Percentiles rank a stretch among this genome's conserved stretches.
phyloP scores from a whole-genome alignment of 2,888 invertebrate genomes.

The Phrixothrix hirtus region DNA sequence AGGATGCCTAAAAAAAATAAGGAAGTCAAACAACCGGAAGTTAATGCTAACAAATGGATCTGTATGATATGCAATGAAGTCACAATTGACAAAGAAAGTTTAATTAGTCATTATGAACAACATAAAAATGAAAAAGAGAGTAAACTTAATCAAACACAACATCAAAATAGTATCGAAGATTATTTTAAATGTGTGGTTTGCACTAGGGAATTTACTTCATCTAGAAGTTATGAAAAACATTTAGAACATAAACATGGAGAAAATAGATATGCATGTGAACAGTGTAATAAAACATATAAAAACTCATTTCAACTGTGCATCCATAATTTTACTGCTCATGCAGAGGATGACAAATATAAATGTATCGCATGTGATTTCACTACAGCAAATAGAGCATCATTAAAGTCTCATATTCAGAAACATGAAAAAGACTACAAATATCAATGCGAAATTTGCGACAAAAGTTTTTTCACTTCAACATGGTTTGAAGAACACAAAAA shows the following conservation, averaged over 20 bases:
- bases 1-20: constrained; percentile 6
- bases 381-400: not conserved
- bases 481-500: constrained; percentile 38
- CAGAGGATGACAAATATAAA: constrained; percentile 28
- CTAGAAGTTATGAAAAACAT: constrained; percentile 44
- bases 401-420: constrained; percentile 48
- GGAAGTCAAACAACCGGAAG: constrained; percentile 13
- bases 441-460: constrained; percentile 22
- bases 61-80: constrained; percentile 37
- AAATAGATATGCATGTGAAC: constrained; percentile 28
- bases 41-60: constrained; percentile 31
- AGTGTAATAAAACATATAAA: constrained; percentile 42
- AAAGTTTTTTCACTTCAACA: constrained; percentile 10
- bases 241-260: constrained; percentile 40
- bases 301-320: constrained; percentile 35
- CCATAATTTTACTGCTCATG: constrained; percentile 35
- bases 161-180: constrained; percentile 16
- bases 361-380: constrained; percentile 34
- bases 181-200: constrained; percentile 41
- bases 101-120: constrained; percentile 37
- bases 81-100: constrained; percentile 27
- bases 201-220: constrained; percentile 41
- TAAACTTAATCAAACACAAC: not conserved
- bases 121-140: constrained; percentile 34
- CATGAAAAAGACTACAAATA: constrained; percentile 20